Percentiles rank a stretch among this genome's conserved stretches.
Evolutionary conservation across 2,888 invertebrate species (phyloP).

Genomic region (Napeogenes sylphis): DNA sequence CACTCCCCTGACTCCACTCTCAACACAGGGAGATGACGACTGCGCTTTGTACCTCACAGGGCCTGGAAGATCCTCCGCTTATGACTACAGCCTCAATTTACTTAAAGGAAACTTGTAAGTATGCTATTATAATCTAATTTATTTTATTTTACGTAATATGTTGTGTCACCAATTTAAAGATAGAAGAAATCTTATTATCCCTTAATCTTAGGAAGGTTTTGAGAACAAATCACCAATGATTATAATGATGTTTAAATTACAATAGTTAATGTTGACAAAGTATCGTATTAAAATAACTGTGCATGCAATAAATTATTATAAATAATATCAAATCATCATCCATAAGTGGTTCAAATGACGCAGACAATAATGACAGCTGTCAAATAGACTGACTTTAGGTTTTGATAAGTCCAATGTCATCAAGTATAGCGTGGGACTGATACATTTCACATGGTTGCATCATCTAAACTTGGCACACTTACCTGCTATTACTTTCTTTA

Average conservation of each 20-base stretch:
- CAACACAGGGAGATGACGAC: slow-evolving; percentile 71
- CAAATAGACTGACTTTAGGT: slow-evolving; percentile 5
- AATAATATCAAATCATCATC: too few relatives aligned
- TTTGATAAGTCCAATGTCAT: slow-evolving; percentile 39
- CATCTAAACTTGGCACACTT: slow-evolving; percentile 67
- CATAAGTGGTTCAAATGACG: too few relatives aligned
- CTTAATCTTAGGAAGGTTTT: too few relatives aligned
- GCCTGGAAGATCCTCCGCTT: slow-evolving; percentile 87
- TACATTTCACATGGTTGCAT: slow-evolving; percentile 41
- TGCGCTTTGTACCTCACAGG: slow-evolving; percentile 88
- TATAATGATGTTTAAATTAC: too few relatives aligned
- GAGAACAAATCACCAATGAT: too few relatives aligned
- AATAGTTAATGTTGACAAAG: too few relatives aligned
- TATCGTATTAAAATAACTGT: too few relatives aligned
- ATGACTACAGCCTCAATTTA: slow-evolving; percentile 90
- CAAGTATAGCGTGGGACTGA: slow-evolving; percentile 34
- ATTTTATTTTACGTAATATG: not conserved
- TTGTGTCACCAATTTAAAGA: too few relatives aligned
- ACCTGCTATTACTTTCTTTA: slow-evolving; percentile 39
- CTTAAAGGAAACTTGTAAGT: slow-evolving; percentile 89
- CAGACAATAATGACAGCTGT: not conserved
- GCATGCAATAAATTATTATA: too few relatives aligned
- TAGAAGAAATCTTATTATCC: too few relatives aligned
- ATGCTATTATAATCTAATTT: slow-evolving; percentile 20
- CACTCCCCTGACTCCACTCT: slow-evolving; percentile 46